A percentile compares a stretch with the other conserved stretches of the same genome.
Conservation (phyloP, 2,888 invertebrate genomes). For the Homarus gammarus region DNA sequence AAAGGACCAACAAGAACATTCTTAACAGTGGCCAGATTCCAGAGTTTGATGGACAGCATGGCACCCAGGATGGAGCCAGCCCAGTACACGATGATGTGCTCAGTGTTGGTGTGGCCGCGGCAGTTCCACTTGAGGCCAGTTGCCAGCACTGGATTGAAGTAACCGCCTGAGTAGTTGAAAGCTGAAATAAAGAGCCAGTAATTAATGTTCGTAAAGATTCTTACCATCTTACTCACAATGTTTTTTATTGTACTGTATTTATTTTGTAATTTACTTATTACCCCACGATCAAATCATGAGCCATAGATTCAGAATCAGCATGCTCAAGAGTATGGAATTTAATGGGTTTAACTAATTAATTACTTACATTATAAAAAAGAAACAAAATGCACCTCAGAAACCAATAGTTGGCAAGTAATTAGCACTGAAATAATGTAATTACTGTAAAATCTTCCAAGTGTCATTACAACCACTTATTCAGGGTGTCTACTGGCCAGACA, state of each 20-base stretch:
- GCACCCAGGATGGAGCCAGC: slow-evolving; percentile 75
- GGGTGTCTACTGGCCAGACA: no score
- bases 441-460: no score
- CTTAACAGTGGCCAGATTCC: slow-evolving; percentile 53
- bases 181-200: slow-evolving; percentile 82
- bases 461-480: no score
- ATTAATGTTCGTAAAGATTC: background rate
- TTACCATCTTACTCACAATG: background rate
- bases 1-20: slow-evolving; percentile 44
- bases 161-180: slow-evolving; percentile 94
- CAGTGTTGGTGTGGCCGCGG: slow-evolving; percentile 88
- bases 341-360: no score
- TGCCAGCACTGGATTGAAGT: slow-evolving; percentile 95
- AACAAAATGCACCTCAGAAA: no score
- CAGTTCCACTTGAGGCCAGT: slow-evolving; percentile 93
- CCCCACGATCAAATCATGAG: no score
- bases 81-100: slow-evolving; percentile 86
- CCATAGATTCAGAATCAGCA: no score
- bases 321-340: no score
- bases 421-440: no score
- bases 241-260: background rate
- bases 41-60: slow-evolving; percentile 71
- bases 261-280: background rate
- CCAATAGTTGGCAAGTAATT: no score
- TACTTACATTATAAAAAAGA: no score